Conservation (phyloP, 2,113 vertebrate genomes). For the Eurystomus gularis region DNA sequence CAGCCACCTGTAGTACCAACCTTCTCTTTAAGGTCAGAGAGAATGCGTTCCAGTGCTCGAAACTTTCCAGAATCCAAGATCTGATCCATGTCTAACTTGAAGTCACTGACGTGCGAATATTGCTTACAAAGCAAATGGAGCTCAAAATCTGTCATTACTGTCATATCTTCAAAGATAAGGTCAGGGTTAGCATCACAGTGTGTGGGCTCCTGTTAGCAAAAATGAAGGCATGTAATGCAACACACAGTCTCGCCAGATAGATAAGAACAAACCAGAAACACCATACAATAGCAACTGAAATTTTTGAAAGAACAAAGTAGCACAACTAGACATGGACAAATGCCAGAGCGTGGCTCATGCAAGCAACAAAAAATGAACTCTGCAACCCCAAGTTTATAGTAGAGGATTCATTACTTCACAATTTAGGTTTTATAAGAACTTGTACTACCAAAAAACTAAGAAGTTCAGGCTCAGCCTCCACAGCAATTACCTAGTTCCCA, state of each 20-base stretch:
- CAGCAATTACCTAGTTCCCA: not conserved
- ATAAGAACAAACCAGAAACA: not conserved
- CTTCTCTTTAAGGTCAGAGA: slow-evolving; percentile 86
- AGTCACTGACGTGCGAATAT: slow-evolving; percentile 81
- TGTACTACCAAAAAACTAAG: not conserved
- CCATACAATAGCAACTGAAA: not conserved
- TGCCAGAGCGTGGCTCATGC: not conserved
- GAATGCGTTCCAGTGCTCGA: slow-evolving; percentile 77
- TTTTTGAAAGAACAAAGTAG: not conserved
- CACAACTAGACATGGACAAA: not conserved
- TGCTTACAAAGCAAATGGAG: slow-evolving; percentile 90
- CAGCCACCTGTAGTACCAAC: slow-evolving; percentile 61
- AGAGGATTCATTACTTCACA: not conserved
- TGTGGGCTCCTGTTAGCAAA: slow-evolving; percentile 86
- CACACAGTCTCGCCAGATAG: not conserved
- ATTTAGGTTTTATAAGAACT: not conserved
- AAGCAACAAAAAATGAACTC: not conserved
- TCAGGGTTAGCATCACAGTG: slow-evolving; percentile 88
- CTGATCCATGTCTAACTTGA: slow-evolving; percentile 81
- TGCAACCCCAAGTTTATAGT: not conserved
- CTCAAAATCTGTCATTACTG: slow-evolving; percentile 97
- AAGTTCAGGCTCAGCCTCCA: not conserved
- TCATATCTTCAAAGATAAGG: slow-evolving; percentile 96
- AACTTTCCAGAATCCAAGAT: slow-evolving; percentile 97
- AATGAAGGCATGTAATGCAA: not conserved